phyloP scores from a whole-genome alignment of 2,888 invertebrate genomes.

The Cosmia pyralina region DNA sequence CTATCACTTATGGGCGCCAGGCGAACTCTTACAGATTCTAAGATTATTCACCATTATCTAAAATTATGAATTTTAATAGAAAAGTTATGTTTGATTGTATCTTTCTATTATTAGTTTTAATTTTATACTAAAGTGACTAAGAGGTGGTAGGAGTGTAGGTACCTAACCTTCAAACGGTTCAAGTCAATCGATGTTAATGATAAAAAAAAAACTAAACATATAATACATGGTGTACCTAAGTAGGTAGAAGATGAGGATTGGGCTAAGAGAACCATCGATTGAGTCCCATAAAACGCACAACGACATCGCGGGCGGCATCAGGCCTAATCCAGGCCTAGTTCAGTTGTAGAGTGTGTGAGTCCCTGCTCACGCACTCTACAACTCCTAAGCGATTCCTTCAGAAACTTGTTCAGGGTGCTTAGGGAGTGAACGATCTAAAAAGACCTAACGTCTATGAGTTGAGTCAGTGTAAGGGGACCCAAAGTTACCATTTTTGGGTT shows the following conservation, averaged over 20 bases:
- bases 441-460: too few relatives aligned
- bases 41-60: constrained; percentile 36
- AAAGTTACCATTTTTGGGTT: too few relatives aligned
- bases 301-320: background rate
- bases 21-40: constrained; percentile 20
- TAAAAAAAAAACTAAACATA: constrained; percentile 10
- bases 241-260: background rate
- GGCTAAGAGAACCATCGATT: background rate
- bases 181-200: constrained; percentile 5
- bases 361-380: too few relatives aligned
- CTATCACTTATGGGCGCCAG: constrained; percentile 28
- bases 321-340: too few relatives aligned
- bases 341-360: too few relatives aligned
- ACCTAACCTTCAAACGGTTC: constrained; percentile 17
- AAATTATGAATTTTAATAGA: constrained; percentile 34
- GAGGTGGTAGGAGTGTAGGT: background rate
- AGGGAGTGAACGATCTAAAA: too few relatives aligned
- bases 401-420: too few relatives aligned
- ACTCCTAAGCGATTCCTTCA: too few relatives aligned
- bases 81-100: constrained; percentile 45
- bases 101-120: constrained; percentile 18
- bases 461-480: too few relatives aligned
- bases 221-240: background rate
- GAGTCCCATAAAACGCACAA: too few relatives aligned
- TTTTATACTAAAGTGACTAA: constrained; percentile 13